Conservation (phyloP, 1,140 invertebrate species). For the Ericerus pela region DNA sequence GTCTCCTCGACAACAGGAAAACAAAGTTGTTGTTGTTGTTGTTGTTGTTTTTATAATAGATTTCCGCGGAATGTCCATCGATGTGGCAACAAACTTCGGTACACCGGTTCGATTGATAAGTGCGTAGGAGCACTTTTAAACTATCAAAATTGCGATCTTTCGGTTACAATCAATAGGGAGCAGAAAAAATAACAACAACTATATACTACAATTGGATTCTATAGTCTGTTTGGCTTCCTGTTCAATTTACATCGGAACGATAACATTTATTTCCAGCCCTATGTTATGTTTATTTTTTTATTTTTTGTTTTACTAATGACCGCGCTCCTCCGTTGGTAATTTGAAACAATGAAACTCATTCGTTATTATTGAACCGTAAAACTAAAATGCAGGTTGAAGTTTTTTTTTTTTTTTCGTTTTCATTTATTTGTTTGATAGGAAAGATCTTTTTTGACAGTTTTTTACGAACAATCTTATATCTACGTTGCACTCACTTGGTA, state of each 20-base stretch:
- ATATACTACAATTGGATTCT: slow-evolving; percentile 12
- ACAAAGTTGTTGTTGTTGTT: no score
- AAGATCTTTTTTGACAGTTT: no score
- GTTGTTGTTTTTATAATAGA: no score
- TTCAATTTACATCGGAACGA: slow-evolving; percentile 9
- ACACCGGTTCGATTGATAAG: slow-evolving; percentile 11
- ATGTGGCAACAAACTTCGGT: slow-evolving; percentile 2
- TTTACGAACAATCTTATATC: no score
- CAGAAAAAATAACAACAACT: no score
- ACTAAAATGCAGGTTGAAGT: no score
- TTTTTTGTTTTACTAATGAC: slow-evolving; percentile 1
- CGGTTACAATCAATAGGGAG: slow-evolving; percentile 5
- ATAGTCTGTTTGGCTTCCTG: slow-evolving; percentile 8
- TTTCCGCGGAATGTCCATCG: slow-evolving; percentile 4
- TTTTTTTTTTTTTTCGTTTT: no score
- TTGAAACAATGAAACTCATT: slow-evolving; percentile 10
- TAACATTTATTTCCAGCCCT: slow-evolving; percentile 6
- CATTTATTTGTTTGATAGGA: no score
- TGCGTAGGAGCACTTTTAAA: slow-evolving; percentile 5
- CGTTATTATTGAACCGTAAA: slow-evolving; percentile 12
- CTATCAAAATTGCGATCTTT: slow-evolving; percentile 8
- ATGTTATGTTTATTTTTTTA: no score
- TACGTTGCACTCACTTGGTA: no score
- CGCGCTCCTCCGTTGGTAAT: slow-evolving; percentile 4
- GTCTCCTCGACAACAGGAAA: no score